A percentile compares a stretch with the other conserved stretches of the same genome.
Conservation (phyloP, 64 coral and sea anemone genomes). For the Anthopleura sola region DNA sequence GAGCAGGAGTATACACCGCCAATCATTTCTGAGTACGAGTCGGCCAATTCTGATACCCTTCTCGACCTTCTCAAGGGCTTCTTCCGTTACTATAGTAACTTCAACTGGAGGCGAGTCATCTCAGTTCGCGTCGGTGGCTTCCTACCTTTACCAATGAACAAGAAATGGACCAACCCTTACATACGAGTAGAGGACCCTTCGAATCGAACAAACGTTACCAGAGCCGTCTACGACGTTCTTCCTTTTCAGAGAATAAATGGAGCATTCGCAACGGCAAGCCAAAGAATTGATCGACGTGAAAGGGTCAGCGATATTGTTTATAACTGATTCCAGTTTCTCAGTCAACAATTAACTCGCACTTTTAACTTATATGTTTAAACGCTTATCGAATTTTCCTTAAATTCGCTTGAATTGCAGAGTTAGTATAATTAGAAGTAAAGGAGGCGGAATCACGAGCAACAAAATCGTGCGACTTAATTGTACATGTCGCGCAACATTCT, state of each 20-base stretch:
- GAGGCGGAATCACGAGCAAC: too few species aligned
- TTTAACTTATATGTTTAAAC: too few species aligned
- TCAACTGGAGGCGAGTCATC: conserved; percentile 39
- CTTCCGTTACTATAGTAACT: conserved; percentile 46
- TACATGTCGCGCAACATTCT: too few species aligned
- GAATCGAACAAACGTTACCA: conserved; percentile 31
- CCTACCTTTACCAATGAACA: conserved; percentile 2
- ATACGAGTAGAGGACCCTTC: conserved; percentile 60
- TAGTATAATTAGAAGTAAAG: too few species aligned
- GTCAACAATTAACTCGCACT: too few species aligned
- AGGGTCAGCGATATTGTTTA: too few species aligned
- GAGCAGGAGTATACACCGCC: conserved; percentile 16
- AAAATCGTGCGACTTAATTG: too few species aligned
- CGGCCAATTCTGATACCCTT: conserved; percentile 12
- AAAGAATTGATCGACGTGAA: conserved; percentile 21
- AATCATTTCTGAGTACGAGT: conserved; percentile 5
- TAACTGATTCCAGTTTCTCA: too few species aligned
- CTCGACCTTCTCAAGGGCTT: conserved; percentile 42
- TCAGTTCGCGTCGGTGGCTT: conserved; percentile 25
- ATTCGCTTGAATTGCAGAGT: too few species aligned
- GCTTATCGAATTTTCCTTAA: too few species aligned
- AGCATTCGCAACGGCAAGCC: conserved; percentile 14
- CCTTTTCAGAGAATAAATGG: conserved; percentile 22
- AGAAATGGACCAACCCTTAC: conserved; percentile 47
- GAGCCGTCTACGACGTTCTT: conserved; percentile 10